Percentiles rank a stretch among this genome's conserved stretches.
phyloP scores from a whole-genome alignment of 2,888 invertebrate genomes.

The Opisthograptis luteolata region DNA sequence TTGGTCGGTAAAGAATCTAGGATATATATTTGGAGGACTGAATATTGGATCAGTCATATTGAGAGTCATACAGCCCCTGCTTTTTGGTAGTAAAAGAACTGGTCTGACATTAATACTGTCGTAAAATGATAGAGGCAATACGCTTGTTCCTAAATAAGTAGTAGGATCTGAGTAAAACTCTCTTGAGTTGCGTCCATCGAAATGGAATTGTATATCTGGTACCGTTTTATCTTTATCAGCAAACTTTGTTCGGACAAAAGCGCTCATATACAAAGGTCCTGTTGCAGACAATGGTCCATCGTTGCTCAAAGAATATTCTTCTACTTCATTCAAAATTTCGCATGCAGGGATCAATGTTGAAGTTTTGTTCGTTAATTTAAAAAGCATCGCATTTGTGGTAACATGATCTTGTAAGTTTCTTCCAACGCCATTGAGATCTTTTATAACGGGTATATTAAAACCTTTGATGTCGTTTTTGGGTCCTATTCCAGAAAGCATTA shows the following conservation, averaged over 20 bases:
- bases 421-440: constrained; percentile 88
- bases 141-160: constrained; percentile 67
- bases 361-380: constrained; percentile 79
- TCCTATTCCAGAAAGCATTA: constrained; percentile 87
- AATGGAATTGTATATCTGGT: constrained; percentile 87
- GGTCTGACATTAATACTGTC: constrained; percentile 86
- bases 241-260: constrained; percentile 84
- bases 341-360: constrained; percentile 67
- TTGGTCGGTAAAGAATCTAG: constrained; percentile 86
- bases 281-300: constrained; percentile 78
- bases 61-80: constrained; percentile 85
- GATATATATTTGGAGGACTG: constrained; percentile 88
- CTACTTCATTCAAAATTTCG: constrained; percentile 61
- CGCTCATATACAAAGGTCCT: constrained; percentile 82
- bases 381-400: constrained; percentile 78
- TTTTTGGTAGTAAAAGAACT: constrained; percentile 84
- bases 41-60: constrained; percentile 87
- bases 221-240: constrained; percentile 72
- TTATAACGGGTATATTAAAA: constrained; percentile 79
- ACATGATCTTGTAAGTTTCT: constrained; percentile 90
- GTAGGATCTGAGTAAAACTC: constrained; percentile 84
- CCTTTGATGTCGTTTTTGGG: constrained; percentile 74
- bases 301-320: constrained; percentile 59
- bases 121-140: constrained; percentile 84
- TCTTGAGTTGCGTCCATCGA: constrained; percentile 81